These are phyloP conservation scores for Serranus cabrilla DNA, from an alignment of 2,797 vertebrate species.

Conservation along the genomic window DNA sequence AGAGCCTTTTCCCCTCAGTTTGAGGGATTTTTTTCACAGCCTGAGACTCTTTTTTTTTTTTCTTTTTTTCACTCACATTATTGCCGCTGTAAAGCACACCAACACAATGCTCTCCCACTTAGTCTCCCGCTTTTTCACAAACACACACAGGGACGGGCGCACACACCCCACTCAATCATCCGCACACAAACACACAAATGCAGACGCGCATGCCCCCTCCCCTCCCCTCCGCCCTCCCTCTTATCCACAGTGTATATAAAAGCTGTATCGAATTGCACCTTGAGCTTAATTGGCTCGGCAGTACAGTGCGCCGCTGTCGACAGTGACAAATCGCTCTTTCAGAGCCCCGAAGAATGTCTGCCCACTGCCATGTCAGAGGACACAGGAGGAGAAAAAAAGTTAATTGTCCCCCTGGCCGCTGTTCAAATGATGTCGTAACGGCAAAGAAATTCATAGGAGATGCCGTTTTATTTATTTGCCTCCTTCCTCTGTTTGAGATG, in stretches of 20 bases:
- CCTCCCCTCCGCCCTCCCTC: conserved; percentile 46
- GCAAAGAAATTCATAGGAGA: conserved; percentile 75
- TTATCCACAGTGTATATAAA: conserved; percentile 84
- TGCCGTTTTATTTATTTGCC: conserved; percentile 80
- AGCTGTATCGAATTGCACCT: conserved; percentile 86
- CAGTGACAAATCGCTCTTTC: conserved; percentile 87
- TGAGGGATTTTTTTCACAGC: conserved; percentile 52
- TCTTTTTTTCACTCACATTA: conserved; percentile 57
- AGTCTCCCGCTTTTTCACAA: conserved; percentile 61
- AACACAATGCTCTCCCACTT: conserved; percentile 77
- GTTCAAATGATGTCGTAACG: conserved; percentile 80
- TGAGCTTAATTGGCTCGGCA: conserved; percentile 84
- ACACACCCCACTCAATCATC: conserved; percentile 69
- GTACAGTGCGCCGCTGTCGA: conserved; percentile 83
- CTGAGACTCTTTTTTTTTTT: conserved; percentile 13
- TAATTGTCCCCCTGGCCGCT: conserved; percentile 80
- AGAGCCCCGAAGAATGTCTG: conserved; percentile 78
- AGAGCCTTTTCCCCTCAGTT: conserved; percentile 21
- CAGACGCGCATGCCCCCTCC: conserved; percentile 38
- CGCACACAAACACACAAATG: conserved; percentile 69
- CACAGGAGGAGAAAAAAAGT: conserved; percentile 74
- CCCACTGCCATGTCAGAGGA: conserved; percentile 76
- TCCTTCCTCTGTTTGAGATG: conserved; percentile 72
- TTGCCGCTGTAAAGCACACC: conserved; percentile 67
- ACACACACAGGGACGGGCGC: conserved; percentile 40